These are phyloP conservation scores for Trisateles emortualis DNA, from an alignment of 2,888 invertebrate species.

Conservation along the genomic window DNA sequence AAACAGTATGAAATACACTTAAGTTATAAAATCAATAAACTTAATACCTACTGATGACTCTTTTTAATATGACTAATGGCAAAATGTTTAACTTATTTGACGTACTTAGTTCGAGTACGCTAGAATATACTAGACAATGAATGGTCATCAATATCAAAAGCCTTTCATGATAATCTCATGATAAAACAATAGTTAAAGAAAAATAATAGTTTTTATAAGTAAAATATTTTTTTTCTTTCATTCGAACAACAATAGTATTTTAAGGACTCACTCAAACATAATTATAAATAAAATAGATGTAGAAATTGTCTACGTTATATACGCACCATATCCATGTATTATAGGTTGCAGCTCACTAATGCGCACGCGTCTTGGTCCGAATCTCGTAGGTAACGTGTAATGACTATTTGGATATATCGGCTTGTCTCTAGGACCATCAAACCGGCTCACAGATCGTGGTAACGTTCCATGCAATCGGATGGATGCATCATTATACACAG, in stretches of 20 bases:
- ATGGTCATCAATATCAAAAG: no score
- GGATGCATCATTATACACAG: constrained; percentile 62
- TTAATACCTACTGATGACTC: no score
- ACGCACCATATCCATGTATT: constrained; percentile 81
- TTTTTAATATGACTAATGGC: no score
- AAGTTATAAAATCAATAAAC: constrained; percentile 43
- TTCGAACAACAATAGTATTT: no score
- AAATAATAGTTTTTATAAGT: neutral
- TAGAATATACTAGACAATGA: no score
- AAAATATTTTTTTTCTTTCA: no score
- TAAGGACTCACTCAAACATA: no score
- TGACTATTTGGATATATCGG: constrained; percentile 59
- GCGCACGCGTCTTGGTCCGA: constrained; percentile 74
- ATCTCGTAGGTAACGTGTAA: constrained; percentile 72
- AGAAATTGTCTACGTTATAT: neutral
- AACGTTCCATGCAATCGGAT: constrained; percentile 66
- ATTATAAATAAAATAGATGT: no score
- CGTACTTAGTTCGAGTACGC: no score
- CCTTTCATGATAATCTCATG: no score
- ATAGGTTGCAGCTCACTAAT: constrained; percentile 76
- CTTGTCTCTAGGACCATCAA: constrained; percentile 49
- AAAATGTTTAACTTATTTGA: neutral
- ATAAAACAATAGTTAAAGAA: no score
- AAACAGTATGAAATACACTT: constrained; percentile 54
- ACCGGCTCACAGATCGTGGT: constrained; percentile 60